A percentile compares a stretch with the other conserved stretches of the same genome.
Evolutionary conservation across 2,888 invertebrate species (phyloP).

Genomic region (Stenolophus ochropezus): DNA sequence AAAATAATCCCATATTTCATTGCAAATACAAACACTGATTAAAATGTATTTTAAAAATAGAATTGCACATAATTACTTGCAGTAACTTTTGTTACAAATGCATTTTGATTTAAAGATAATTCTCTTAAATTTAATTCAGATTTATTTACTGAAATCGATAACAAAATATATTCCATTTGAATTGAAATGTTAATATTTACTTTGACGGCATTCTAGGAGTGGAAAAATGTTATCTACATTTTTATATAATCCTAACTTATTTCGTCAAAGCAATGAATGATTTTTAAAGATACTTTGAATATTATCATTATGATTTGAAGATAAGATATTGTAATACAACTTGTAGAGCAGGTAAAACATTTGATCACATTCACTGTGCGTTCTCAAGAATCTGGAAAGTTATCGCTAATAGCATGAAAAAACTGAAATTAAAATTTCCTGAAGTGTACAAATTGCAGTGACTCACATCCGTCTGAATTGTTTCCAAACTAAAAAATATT

Average conservation of each 20-base stretch:
- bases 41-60: not conserved
- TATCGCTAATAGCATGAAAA: not conserved
- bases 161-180: not conserved
- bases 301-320: not conserved
- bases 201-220: not conserved
- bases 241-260: not conserved
- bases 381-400: not conserved
- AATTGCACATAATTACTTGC: not conserved
- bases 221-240: not conserved
- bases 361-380: not conserved
- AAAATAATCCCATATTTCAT: not conserved
- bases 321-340: not conserved
- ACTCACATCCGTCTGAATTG: conserved; percentile 13
- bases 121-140: not conserved
- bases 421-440: not conserved
- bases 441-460: conserved; percentile 13
- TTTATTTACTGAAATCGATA: not conserved
- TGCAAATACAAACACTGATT: not conserved
- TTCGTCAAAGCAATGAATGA: not conserved
- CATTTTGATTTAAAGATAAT: not conserved
- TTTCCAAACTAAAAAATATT: not conserved
- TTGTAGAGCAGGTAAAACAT: not conserved
- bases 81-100: too few species aligned
- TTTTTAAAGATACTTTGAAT: not conserved
- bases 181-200: not conserved